A percentile compares a stretch with the other conserved stretches of the same genome.
Conservation (phyloP, 2,113 vertebrate species). For the Marmota flaviventris region DNA sequence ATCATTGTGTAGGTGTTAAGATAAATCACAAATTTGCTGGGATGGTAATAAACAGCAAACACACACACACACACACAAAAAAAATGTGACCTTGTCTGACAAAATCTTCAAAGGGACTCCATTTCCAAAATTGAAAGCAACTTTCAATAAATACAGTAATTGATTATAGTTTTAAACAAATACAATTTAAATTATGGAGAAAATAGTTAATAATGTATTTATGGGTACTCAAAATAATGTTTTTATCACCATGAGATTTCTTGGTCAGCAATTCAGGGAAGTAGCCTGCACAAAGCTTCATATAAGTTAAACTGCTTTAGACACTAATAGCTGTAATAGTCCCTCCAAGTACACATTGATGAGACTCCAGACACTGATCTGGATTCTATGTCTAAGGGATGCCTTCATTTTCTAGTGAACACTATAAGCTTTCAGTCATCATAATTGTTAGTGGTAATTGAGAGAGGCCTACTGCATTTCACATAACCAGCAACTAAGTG, state of each 20-base stretch:
- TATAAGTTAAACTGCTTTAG: background rate
- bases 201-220: background rate
- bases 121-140: background rate
- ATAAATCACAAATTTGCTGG: background rate
- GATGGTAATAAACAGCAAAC: background rate
- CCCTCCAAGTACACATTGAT: too few relatives aligned
- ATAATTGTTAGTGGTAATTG: background rate
- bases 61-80: too few relatives aligned
- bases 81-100: background rate
- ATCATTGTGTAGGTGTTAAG: background rate
- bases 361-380: too few relatives aligned
- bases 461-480: background rate
- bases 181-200: background rate
- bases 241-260: background rate
- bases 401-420: background rate
- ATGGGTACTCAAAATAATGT: background rate
- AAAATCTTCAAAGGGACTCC: background rate
- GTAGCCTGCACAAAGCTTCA: background rate
- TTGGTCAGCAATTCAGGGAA: background rate
- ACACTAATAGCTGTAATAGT: background rate
- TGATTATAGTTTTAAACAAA: background rate
- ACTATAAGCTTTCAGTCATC: background rate
- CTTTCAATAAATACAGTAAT: slow-evolving; percentile 2
- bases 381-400: slow-evolving; percentile 24
- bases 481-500: background rate